Evolutionary conservation across 2,888 invertebrate genomes (phyloP).

Genomic region (Lucinisca nassula): DNA sequence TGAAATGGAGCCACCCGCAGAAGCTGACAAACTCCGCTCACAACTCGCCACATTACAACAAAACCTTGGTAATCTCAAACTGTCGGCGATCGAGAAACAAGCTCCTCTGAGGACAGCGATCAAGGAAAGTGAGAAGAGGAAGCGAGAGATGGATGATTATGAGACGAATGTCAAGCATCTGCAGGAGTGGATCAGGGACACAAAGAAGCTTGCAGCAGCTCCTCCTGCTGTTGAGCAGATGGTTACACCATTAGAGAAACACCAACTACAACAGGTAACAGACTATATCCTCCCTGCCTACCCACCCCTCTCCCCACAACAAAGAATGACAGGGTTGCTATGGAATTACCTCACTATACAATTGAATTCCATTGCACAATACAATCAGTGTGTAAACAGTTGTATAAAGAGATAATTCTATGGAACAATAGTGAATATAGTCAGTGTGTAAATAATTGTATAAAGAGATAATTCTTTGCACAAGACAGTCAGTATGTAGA

Average conservation of each 20-base stretch:
- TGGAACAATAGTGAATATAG: too few relatives aligned
- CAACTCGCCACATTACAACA: slow-evolving; percentile 80
- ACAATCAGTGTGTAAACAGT: too few relatives aligned
- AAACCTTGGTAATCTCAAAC: slow-evolving; percentile 81
- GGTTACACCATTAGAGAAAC: slow-evolving; percentile 71
- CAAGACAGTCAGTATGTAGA: too few relatives aligned
- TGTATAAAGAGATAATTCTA: too few relatives aligned
- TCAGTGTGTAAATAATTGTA: too few relatives aligned
- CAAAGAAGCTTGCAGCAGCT: slow-evolving; percentile 75
- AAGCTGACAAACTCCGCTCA: slow-evolving; percentile 78
- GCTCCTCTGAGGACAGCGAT: slow-evolving; percentile 76
- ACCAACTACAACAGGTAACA: slow-evolving; percentile 78
- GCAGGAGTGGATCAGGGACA: slow-evolving; percentile 84
- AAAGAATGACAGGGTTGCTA: too few relatives aligned
- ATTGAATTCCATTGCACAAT: too few relatives aligned
- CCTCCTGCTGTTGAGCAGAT: slow-evolving; percentile 54
- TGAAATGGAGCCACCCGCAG: slow-evolving; percentile 76
- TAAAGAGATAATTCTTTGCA: too few relatives aligned
- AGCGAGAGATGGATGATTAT: slow-evolving; percentile 82
- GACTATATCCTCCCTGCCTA: too few relatives aligned
- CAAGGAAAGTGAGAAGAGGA: slow-evolving; percentile 81
- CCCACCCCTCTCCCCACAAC: too few relatives aligned
- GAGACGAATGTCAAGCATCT: slow-evolving; percentile 80
- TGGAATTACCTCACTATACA: too few relatives aligned
- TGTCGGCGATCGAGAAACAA: slow-evolving; percentile 80